A percentile compares a stretch with the other conserved stretches of the same genome.
Evolutionary conservation across 2,113 vertebrate genomes (phyloP).

Genomic region (Dipodomys spectabilis): DNA sequence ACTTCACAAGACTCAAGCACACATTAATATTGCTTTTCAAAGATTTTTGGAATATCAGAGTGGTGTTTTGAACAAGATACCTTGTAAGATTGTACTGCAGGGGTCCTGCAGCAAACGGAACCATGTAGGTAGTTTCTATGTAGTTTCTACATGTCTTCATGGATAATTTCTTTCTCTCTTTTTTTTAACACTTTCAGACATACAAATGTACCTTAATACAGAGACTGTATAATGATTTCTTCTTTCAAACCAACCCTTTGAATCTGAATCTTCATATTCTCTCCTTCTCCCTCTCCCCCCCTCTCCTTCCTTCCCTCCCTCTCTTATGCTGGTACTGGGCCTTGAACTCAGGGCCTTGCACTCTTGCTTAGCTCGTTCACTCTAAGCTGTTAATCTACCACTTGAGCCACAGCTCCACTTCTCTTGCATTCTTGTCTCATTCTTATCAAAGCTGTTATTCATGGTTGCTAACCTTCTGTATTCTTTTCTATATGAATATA

Average conservation of each 20-base stretch:
- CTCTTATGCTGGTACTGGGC: no score
- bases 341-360: no score
- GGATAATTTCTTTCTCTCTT: no score
- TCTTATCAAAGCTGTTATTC: neutral
- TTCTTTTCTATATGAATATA: neutral
- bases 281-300: neutral
- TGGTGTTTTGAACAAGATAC: neutral
- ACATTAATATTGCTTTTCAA: constrained; percentile 5
- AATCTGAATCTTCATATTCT: neutral
- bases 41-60: neutral
- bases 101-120: no score
- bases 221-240: neutral
- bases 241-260: neutral
- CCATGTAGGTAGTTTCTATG: no score
- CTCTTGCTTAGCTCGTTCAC: no score
- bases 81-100: neutral
- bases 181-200: neutral
- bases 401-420: no score
- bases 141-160: no score
- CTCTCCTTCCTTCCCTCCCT: no score
- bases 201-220: neutral
- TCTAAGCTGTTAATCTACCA: no score
- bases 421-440: neutral
- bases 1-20: neutral
- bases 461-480: neutral